Percentiles rank a stretch among this genome's conserved stretches.
Evolutionary conservation across 2,797 vertebrate genomes (phyloP).

Genomic region (Acrocephalus scirpaceus): DNA sequence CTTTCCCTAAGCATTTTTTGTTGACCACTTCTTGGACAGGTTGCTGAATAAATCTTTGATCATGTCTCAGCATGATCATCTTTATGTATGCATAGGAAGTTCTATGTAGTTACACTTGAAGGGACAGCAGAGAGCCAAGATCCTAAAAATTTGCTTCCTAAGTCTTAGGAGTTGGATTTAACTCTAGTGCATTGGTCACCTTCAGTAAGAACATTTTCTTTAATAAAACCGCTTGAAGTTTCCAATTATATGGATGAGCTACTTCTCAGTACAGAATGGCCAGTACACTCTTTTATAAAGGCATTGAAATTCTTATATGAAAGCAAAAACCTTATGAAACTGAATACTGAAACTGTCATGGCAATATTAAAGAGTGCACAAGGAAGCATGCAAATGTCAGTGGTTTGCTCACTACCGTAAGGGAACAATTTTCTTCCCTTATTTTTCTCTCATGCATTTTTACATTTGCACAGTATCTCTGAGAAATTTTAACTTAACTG

Average conservation of each 20-base stretch:
- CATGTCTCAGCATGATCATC: neutral
- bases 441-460: conserved; percentile 17
- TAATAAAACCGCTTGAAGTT: conserved; percentile 38
- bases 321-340: conserved; percentile 26
- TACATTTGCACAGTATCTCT: neutral
- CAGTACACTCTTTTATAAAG: neutral
- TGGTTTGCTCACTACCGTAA: neutral
- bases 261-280: conserved; percentile 7
- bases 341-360: neutral
- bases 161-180: neutral
- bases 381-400: conserved; percentile 42
- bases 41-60: neutral
- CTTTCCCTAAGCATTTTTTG: neutral
- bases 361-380: conserved; percentile 14
- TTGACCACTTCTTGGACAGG: neutral
- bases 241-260: conserved; percentile 59
- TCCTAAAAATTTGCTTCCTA: neutral
- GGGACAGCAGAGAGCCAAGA: neutral
- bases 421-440: conserved; percentile 1
- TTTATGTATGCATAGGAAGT: neutral
- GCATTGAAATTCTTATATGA: conserved; percentile 14
- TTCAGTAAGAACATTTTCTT: conserved; percentile 1
- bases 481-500: neutral
- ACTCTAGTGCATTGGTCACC: neutral
- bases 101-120: neutral